These are phyloP conservation scores for Anoplopoma fimbria DNA, from an alignment of 2,113 vertebrate genomes.

Conservation along the genomic window DNA sequence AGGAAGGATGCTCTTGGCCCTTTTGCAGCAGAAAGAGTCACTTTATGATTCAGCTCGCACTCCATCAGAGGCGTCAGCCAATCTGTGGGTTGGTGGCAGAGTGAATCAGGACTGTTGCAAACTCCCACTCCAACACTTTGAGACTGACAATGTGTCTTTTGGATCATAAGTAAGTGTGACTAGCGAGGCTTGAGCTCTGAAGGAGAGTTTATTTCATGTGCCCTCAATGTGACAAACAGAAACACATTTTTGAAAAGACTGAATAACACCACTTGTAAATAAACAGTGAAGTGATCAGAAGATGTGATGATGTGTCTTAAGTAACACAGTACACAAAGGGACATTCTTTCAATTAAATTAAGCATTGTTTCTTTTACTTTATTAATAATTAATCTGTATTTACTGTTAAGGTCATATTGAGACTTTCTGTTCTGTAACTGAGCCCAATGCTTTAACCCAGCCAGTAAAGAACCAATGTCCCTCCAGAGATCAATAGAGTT, in stretches of 20 bases:
- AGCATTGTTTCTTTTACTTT: slow-evolving; percentile 4
- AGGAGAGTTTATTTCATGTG: slow-evolving; percentile 31
- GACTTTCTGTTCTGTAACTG: not conserved
- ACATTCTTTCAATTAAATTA: not conserved
- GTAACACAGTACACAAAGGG: slow-evolving; percentile 4
- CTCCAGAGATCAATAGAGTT: slow-evolving; percentile 25
- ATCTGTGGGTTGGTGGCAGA: slow-evolving; percentile 66
- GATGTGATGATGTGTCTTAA: slow-evolving; percentile 1
- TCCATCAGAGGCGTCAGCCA: slow-evolving; percentile 63
- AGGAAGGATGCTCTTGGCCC: slow-evolving; percentile 39
- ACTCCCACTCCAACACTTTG: slow-evolving; percentile 64
- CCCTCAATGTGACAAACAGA: slow-evolving; percentile 46
- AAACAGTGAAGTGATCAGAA: slow-evolving; percentile 7
- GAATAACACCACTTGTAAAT: slow-evolving; percentile 36
- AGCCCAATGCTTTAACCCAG: not conserved
- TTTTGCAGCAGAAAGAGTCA: slow-evolving; percentile 48
- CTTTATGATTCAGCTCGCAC: slow-evolving; percentile 71
- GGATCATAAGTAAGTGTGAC: slow-evolving; percentile 64
- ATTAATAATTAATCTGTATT: slow-evolving; percentile 1
- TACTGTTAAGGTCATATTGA: not conserved
- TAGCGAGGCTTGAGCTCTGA: slow-evolving; percentile 38
- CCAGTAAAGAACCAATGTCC: slow-evolving; percentile 25
- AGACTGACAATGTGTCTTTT: slow-evolving; percentile 66
- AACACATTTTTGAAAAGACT: slow-evolving; percentile 37
- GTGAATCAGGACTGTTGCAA: slow-evolving; percentile 64